Evolutionary conservation across 1,140 invertebrate genomes (phyloP).

Genomic region (Armadillidium nasatum): DNA sequence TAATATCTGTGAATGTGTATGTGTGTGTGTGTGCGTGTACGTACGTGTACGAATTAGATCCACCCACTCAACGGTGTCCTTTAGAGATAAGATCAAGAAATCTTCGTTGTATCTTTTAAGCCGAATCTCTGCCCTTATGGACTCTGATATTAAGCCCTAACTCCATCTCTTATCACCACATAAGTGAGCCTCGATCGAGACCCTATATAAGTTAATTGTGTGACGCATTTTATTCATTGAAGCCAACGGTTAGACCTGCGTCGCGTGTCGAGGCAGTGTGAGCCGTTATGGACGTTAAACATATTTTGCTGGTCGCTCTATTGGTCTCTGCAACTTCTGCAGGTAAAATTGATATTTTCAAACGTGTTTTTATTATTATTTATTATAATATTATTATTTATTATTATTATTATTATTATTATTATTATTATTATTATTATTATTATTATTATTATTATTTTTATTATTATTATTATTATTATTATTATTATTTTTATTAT

Average conservation of each 20-base stretch:
- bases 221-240: neutral
- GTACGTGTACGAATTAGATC: neutral
- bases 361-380: neutral
- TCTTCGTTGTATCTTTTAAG: neutral
- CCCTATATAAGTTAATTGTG: neutral
- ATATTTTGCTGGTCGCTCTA: neutral
- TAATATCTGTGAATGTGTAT: no score
- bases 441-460: neutral
- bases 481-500: neutral
- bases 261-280: neutral
- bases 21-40: no score
- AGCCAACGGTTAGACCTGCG: neutral
- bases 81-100: neutral
- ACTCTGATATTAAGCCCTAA: neutral
- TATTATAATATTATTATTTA: neutral
- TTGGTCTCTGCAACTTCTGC: neutral
- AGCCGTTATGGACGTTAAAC: neutral
- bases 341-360: neutral
- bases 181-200: neutral
- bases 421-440: constrained; percentile 9
- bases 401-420: neutral
- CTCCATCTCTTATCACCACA: neutral
- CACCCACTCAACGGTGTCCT: neutral
- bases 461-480: neutral
- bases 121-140: neutral